A percentile compares a stretch with the other conserved stretches of the same genome.
Conservation (phyloP, 2,797 vertebrate species). For the Oreonectes daqikongensis region DNA sequence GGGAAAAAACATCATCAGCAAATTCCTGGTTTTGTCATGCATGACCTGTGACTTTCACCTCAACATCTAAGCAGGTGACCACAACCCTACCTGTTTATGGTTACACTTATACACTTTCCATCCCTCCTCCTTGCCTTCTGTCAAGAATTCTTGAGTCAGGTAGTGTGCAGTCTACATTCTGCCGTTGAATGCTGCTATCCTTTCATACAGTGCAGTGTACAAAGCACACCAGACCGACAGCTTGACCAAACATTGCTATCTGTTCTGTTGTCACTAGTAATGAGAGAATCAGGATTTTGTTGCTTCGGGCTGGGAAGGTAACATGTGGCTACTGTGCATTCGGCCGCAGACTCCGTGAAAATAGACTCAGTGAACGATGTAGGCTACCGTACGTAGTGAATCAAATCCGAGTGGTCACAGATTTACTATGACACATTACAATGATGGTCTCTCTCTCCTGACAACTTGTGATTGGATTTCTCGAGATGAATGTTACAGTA, state of each 20-base stretch:
- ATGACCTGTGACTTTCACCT: conserved; percentile 17
- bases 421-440: neutral
- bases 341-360: neutral
- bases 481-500: neutral
- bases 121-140: neutral
- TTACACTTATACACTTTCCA: neutral
- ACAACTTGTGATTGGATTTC: neutral
- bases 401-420: neutral
- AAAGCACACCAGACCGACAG: neutral
- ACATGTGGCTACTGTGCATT: neutral
- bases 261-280: neutral
- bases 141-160: neutral
- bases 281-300: neutral
- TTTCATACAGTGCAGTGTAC: neutral
- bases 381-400: neutral
- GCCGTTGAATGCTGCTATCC: neutral
- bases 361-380: neutral
- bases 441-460: neutral
- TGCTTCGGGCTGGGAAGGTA: neutral
- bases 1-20: conserved; percentile 28
- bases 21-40: conserved; percentile 28
- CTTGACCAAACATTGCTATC: neutral
- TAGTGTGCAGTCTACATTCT: neutral
- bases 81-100: neutral
- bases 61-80: neutral